phyloP scores from a whole-genome alignment of 2,113 vertebrate genomes.

The Castor canadensis region DNA sequence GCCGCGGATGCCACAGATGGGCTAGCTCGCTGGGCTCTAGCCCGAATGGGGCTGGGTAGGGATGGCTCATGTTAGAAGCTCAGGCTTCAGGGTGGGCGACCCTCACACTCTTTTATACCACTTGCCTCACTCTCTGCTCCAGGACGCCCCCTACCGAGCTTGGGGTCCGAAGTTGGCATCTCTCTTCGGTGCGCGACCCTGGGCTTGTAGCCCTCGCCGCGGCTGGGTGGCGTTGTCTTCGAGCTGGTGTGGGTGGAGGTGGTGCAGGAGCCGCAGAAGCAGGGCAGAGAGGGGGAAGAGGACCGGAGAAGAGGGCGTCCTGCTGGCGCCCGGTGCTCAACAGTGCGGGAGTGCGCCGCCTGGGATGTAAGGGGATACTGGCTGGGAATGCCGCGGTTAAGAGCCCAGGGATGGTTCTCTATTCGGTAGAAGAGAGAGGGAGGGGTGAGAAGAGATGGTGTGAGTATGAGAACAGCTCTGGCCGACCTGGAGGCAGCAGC shows the following conservation, averaged over 20 bases:
- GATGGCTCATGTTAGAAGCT: background rate
- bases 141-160: slow-evolving; percentile 52
- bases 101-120: background rate
- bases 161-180: background rate
- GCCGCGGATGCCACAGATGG: slow-evolving; percentile 67
- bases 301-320: background rate
- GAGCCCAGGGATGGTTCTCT: background rate
- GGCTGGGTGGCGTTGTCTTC: slow-evolving; percentile 25
- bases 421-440: background rate
- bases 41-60: background rate
- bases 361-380: background rate
- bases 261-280: background rate
- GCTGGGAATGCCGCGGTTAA: background rate
- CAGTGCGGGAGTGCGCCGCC: background rate
- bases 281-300: background rate
- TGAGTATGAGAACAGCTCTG: background rate
- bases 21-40: slow-evolving; percentile 23
- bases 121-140: background rate
- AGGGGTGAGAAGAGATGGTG: background rate
- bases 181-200: background rate
- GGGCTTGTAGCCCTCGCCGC: background rate
- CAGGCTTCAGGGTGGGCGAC: background rate
- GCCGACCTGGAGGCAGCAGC: background rate
- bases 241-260: slow-evolving; percentile 42
- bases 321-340: background rate